Base-by-base conservation (phyloP, 37 sponge, comb jelly and placozoan species). In the Amphimedon queenslandica region DNA sequence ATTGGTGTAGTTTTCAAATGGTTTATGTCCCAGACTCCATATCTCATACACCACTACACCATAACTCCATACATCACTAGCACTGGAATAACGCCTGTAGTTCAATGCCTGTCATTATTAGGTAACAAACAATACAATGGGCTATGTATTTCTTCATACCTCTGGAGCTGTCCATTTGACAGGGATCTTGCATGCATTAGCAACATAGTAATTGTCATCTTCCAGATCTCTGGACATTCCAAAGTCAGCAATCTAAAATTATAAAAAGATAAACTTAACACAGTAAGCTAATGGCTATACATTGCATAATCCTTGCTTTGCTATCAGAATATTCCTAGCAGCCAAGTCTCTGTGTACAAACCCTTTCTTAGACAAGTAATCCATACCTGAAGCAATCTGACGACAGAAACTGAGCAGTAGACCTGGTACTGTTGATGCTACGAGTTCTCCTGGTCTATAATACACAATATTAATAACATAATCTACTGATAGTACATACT, bases 141-240 rank as follows among this genome's bases (percentile, higher is more conserved):
- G 53, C 53, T 47, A 47, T 18, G 13, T 13, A 18, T 47, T 47
- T 47, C 8, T 47, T 18, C 67, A 55, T 5, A 76, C 83, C 83
- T 84, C 85, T 40, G 85, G 85, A 58, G 85, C 78, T n/a, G 79
- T 84, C 85, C 85, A 84, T 51, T 84, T 84, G 36, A 84, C 66
- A 21, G 85, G 85, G 16, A 84, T 65, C 18, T 57, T 64, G 33
- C 74, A 74, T 55, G 66, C 73, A 36, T 55, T 23, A 24, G 83
- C 69, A 0, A 71, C 53, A 69, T 84, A 84, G 53, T 84, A 84
- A 23, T 35, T 51, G 27, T 65, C 68, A 18, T 84, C 74, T 11
- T 29, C 0, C 20, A 83, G 40, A 40, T 78, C 57, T 58, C 85
- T 55, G 28, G 78, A 64, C 85, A 84, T 84, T 40, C 85, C 85